These are phyloP conservation scores for Ursus arctos DNA, from an alignment of 2,113 vertebrate species.

Conservation along the genomic window DNA sequence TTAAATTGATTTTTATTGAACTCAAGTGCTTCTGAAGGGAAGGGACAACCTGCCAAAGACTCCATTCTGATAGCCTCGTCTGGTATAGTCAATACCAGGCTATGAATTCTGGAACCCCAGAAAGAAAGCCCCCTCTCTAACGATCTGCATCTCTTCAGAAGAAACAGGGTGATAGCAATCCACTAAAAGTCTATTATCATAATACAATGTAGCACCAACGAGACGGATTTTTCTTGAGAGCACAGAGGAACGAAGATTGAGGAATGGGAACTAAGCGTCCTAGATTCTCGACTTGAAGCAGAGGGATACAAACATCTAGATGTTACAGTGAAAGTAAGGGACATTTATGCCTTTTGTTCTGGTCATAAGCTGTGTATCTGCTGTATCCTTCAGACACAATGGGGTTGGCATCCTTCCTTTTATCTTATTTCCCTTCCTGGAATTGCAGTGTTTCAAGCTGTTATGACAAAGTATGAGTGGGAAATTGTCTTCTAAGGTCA, in stretches of 20 bases:
- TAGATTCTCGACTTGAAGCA: neutral
- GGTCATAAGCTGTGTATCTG: neutral
- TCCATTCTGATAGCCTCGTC: constrained; percentile 46
- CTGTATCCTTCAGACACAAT: neutral
- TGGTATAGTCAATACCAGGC: neutral
- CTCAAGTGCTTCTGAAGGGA: constrained; percentile 48
- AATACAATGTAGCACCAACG: neutral
- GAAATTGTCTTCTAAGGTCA: neutral
- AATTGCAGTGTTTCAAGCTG: neutral
- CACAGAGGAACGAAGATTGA: neutral
- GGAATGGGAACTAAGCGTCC: neutral
- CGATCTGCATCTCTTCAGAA: neutral
- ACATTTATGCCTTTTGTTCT: neutral
- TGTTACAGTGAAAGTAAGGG: neutral
- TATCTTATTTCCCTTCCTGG: neutral
- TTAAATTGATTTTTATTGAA: constrained; percentile 60
- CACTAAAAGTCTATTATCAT: neutral
- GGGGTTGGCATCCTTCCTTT: neutral
- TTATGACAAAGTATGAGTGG: neutral
- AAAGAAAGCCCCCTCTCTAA: constrained; percentile 13
- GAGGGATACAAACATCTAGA: neutral
- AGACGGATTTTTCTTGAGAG: constrained; percentile 15
- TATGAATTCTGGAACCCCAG: constrained; percentile 42
- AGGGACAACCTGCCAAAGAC: constrained; percentile 32
- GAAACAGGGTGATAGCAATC: neutral